A percentile compares a stretch with the other conserved stretches of the same genome.
Conservation (phyloP, 1,140 invertebrate species). For the Venturia canescens region DNA sequence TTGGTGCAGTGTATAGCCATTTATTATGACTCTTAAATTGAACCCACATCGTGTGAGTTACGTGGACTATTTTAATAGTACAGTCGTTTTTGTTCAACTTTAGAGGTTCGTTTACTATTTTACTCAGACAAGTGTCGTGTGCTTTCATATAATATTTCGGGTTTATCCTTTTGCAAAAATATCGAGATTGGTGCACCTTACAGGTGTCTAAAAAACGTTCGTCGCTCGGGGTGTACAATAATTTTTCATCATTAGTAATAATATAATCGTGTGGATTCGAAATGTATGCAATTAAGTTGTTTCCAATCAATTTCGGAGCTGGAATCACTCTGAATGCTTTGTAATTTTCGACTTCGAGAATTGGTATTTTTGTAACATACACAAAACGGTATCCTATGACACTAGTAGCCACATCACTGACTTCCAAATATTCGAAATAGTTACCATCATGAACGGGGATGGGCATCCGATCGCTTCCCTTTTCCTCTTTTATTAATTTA, state of each 20-base stretch:
- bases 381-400: conserved; percentile 41
- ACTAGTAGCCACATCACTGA: conserved; percentile 34
- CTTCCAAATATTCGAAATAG: conserved; percentile 43
- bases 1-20: conserved; percentile 39
- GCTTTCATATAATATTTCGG: conserved; percentile 43
- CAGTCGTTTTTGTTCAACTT: conserved; percentile 33
- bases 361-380: conserved; percentile 38
- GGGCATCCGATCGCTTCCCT: conserved; percentile 26
- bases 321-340: conserved; percentile 39
- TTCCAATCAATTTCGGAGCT: conserved; percentile 27
- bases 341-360: conserved; percentile 35
- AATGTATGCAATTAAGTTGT: conserved; percentile 29
- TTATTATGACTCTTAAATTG: conserved; percentile 41
- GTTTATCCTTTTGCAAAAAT: conserved; percentile 39
- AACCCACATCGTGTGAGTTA: conserved; percentile 39
- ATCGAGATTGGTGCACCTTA: conserved; percentile 16
- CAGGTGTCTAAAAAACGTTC: conserved; percentile 14
- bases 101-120: conserved; percentile 42
- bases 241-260: conserved; percentile 40
- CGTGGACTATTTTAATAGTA: conserved; percentile 25
- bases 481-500: conserved; percentile 43
- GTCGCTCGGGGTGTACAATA: conserved; percentile 43
- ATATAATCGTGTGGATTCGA: conserved; percentile 47
- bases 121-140: conserved; percentile 38
- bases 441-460: conserved; percentile 26